These are phyloP conservation scores for Triplophysa dalaica DNA, from an alignment of 2,113 vertebrate genomes.

Conservation along the genomic window DNA sequence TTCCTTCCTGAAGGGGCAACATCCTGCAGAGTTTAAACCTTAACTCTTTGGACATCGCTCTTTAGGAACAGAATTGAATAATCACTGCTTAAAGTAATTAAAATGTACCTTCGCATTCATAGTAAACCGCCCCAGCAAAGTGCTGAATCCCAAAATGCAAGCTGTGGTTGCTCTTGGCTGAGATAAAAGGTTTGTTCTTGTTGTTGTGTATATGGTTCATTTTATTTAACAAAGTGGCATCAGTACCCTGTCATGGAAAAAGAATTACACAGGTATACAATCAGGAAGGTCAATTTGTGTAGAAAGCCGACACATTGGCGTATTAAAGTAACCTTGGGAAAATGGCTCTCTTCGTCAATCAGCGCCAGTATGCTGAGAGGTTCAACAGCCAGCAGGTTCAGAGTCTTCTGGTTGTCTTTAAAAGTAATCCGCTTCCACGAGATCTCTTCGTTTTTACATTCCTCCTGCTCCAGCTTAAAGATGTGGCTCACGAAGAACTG, in stretches of 20 bases:
- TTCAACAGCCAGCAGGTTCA: slow-evolving; percentile 83
- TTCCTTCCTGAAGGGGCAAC: no score
- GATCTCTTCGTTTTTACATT: slow-evolving; percentile 83
- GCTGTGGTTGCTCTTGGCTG: slow-evolving; percentile 78
- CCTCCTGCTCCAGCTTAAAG: slow-evolving; percentile 90
- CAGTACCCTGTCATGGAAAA: slow-evolving; percentile 80
- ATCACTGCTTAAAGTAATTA: background rate
- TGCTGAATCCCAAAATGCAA: slow-evolving; percentile 85
- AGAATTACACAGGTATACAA: background rate
- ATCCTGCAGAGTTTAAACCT: no score
- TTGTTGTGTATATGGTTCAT: slow-evolving; percentile 78
- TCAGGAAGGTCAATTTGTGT: background rate
- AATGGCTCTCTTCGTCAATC: slow-evolving; percentile 91
- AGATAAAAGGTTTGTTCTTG: slow-evolving; percentile 75
- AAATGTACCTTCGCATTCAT: slow-evolving; percentile 81
- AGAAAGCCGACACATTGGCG: background rate
- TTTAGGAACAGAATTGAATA: no score
- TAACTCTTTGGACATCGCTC: no score
- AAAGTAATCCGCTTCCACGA: slow-evolving; percentile 83
- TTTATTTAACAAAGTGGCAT: slow-evolving; percentile 86
- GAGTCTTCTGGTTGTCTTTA: slow-evolving; percentile 79
- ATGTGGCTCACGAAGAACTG: slow-evolving; percentile 91
- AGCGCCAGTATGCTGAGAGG: slow-evolving; percentile 89
- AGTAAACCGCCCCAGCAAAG: slow-evolving; percentile 86
- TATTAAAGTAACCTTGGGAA: slow-evolving; percentile 81